Percentiles rank a stretch among this genome's conserved stretches.
Conservation (phyloP, 2,888 invertebrate species). For the Cephus nigrinus region DNA sequence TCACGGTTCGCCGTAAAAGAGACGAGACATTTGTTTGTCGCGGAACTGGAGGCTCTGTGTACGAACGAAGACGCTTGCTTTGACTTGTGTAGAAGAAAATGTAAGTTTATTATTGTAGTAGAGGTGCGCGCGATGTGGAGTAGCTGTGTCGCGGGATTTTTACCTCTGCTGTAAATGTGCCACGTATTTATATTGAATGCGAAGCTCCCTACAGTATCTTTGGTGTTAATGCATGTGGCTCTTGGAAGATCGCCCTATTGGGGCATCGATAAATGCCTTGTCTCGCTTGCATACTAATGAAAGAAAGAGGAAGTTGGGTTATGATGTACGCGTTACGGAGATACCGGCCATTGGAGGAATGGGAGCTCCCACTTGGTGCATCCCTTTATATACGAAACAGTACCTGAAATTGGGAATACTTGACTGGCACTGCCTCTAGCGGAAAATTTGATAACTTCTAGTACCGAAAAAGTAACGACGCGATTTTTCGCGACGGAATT, state of each 20-base stretch:
- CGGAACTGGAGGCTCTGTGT: neutral
- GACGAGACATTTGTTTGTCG: neutral
- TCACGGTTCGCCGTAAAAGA: neutral
- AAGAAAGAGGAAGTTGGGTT: neutral
- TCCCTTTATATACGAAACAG: neutral
- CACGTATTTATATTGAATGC: too few species aligned
- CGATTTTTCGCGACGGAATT: neutral
- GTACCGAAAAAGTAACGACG: neutral
- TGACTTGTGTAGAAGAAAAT: too few species aligned
- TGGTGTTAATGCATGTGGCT: neutral
- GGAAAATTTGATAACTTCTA: neutral
- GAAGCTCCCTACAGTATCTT: too few species aligned
- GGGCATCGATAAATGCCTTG: neutral
- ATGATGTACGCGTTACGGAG: neutral
- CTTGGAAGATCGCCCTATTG: neutral
- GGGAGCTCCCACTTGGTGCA: too few species aligned
- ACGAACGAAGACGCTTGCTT: neutral
- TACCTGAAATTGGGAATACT: neutral
- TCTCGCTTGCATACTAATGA: neutral
- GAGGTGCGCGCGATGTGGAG: neutral
- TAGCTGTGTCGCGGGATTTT: neutral
- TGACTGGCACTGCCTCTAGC: neutral
- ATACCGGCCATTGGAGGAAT: neutral
- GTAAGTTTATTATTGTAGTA: neutral
- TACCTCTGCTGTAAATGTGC: too few species aligned